phyloP scores from a whole-genome alignment of 2,113 vertebrate genomes.

The Pollachius pollachius region DNA sequence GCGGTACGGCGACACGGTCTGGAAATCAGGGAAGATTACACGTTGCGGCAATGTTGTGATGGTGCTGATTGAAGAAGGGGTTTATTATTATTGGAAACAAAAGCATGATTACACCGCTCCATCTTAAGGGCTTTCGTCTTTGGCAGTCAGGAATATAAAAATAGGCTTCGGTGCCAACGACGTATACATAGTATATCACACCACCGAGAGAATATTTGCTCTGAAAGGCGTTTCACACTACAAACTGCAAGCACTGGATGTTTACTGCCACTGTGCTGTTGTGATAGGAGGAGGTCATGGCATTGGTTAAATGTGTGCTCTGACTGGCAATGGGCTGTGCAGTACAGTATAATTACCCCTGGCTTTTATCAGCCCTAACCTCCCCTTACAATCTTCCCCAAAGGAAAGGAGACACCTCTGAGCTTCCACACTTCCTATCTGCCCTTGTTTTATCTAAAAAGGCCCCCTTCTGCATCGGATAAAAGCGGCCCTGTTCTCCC shows the following conservation, averaged over 20 bases:
- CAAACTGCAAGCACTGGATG: too few species aligned
- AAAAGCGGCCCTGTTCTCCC: conserved; percentile 76
- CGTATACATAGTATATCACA: neutral
- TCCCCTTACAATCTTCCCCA: conserved; percentile 59
- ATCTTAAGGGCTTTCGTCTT: neutral
- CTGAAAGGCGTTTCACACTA: too few species aligned
- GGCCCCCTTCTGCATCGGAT: conserved; percentile 62
- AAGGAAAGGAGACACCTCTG: conserved; percentile 64
- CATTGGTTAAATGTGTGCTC: conserved; percentile 50
- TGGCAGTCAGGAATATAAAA: neutral
- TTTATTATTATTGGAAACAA: neutral
- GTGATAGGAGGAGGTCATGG: conserved; percentile 43
- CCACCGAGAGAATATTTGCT: neutral
- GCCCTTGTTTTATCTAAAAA: conserved; percentile 62
- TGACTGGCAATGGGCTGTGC: conserved; percentile 51
- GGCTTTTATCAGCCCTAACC: conserved; percentile 59
- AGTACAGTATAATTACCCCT: conserved; percentile 59
- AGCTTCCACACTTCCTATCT: conserved; percentile 64
- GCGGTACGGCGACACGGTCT: too few species aligned
- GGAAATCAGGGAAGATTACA: neutral
- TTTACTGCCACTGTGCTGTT: too few species aligned
- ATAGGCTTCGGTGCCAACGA: fast-evolving
- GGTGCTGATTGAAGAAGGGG: conserved; percentile 1
- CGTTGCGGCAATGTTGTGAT: neutral
- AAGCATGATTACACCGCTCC: neutral